A percentile compares a stretch with the other conserved stretches of the same genome.
Evolutionary conservation across 2,113 vertebrate species (phyloP).

Genomic region (Hydrochoerus hydrochaeris): DNA sequence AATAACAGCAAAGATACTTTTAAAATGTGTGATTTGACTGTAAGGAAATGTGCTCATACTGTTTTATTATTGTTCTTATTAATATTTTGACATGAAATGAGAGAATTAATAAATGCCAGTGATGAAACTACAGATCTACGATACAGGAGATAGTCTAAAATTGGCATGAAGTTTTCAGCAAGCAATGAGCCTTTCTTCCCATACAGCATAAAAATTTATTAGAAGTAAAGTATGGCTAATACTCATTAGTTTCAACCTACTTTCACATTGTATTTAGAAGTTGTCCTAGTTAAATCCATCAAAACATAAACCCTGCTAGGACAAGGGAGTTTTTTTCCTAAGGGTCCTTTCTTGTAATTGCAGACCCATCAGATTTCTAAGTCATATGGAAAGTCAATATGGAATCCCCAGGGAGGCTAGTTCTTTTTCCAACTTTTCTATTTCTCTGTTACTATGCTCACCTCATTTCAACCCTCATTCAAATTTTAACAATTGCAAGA

Average conservation of each 20-base stretch:
- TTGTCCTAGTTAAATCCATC: slow-evolving; percentile 79
- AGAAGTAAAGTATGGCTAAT: slow-evolving; percentile 70
- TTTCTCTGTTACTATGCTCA: slow-evolving; percentile 69
- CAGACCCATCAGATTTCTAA: slow-evolving; percentile 75
- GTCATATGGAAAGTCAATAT: slow-evolving; percentile 73
- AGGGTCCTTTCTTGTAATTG: slow-evolving; percentile 65
- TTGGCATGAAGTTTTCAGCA: slow-evolving; percentile 19
- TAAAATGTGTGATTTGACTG: slow-evolving; percentile 15
- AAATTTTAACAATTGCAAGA: slow-evolving; percentile 74
- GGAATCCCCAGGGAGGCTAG: slow-evolving; percentile 58
- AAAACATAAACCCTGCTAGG: slow-evolving; percentile 78
- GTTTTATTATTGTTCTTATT: slow-evolving; percentile 1
- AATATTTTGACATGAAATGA: not conserved
- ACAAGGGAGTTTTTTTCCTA: slow-evolving; percentile 57
- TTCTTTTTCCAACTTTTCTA: slow-evolving; percentile 56
- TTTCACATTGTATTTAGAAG: slow-evolving; percentile 74
- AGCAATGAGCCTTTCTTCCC: not conserved
- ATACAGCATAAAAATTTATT: slow-evolving; percentile 52
- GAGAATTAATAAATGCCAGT: not conserved
- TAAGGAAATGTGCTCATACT: not conserved
- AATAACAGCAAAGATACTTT: not conserved
- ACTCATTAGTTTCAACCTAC: slow-evolving; percentile 65
- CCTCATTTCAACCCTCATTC: slow-evolving; percentile 75
- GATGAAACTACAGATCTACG: not conserved
- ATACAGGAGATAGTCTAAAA: not conserved